Percentiles rank a stretch among this genome's conserved stretches.
Conservation (phyloP, 2,113 vertebrate genomes). For the Helogale parvula region DNA sequence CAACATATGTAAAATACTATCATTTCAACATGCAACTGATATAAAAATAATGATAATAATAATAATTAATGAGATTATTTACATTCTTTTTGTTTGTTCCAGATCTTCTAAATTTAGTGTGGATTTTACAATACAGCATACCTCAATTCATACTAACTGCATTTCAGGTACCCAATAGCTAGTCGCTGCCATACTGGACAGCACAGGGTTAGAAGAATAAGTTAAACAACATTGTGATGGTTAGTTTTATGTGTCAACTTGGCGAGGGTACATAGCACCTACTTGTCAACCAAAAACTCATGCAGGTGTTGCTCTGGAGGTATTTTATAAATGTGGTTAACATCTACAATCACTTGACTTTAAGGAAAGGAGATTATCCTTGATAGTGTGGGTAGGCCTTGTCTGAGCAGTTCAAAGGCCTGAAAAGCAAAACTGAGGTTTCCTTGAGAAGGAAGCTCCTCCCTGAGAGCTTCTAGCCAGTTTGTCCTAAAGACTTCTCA, state of each 20-base stretch:
- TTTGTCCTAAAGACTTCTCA: neutral
- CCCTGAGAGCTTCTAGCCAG: neutral
- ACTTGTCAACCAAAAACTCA: neutral
- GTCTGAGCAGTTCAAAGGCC: neutral
- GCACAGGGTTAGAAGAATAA: neutral
- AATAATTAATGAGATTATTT: neutral
- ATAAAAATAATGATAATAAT: conserved; percentile 8
- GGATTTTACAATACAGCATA: neutral
- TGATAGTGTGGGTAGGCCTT: neutral
- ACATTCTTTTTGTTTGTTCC: neutral
- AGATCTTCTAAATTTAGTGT: neutral
- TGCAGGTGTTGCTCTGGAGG: neutral
- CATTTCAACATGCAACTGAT: neutral
- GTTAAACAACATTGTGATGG: neutral
- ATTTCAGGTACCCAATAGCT: neutral
- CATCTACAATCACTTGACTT: neutral
- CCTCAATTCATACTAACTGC: neutral
- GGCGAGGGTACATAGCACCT: neutral
- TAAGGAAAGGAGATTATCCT: neutral
- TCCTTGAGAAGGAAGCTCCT: neutral
- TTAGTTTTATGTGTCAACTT: neutral
- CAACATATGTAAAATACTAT: neutral
- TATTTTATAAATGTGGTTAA: neutral
- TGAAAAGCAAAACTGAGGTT: neutral
- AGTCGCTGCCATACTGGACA: no score